Conservation (phyloP, 2,797 vertebrate species). For the Telmatherina bonti region DNA sequence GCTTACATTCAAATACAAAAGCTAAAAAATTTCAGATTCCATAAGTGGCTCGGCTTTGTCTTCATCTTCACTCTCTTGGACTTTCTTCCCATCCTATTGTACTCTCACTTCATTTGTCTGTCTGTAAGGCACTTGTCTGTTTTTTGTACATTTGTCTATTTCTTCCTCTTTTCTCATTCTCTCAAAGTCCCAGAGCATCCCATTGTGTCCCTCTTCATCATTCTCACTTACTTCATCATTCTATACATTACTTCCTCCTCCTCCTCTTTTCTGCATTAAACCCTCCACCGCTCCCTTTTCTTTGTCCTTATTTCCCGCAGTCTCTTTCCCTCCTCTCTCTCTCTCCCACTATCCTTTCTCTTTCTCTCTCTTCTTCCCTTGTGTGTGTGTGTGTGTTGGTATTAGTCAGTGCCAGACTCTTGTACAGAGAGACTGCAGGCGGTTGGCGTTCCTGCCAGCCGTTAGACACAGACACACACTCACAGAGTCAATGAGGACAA, state of each 20-base stretch:
- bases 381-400: conserved; percentile 68
- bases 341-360: conserved; percentile 52
- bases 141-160: conserved; percentile 38
- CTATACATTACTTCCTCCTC: conserved; percentile 66
- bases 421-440: conserved; percentile 69
- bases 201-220: conserved; percentile 65
- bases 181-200: conserved; percentile 60
- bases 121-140: conserved; percentile 45
- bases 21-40: conserved; percentile 18
- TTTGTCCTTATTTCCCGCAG: conserved; percentile 69
- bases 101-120: conserved; percentile 53
- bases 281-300: conserved; percentile 60
- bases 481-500: conserved; percentile 75
- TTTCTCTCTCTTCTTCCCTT: conserved; percentile 56
- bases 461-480: conserved; percentile 56
- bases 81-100: conserved; percentile 45
- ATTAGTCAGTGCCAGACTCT: conserved; percentile 86
- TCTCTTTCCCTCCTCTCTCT: conserved; percentile 61
- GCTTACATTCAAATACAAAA: conserved; percentile 11
- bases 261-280: conserved; percentile 65
- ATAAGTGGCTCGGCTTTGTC: conserved; percentile 2
- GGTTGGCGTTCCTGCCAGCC: conserved; percentile 74
- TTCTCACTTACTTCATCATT: conserved; percentile 72
- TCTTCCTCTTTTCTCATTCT: conserved; percentile 38
- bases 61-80: conserved; percentile 19